phyloP scores from a whole-genome alignment of 2,888 invertebrate genomes.

The Harpalus rubripes region DNA sequence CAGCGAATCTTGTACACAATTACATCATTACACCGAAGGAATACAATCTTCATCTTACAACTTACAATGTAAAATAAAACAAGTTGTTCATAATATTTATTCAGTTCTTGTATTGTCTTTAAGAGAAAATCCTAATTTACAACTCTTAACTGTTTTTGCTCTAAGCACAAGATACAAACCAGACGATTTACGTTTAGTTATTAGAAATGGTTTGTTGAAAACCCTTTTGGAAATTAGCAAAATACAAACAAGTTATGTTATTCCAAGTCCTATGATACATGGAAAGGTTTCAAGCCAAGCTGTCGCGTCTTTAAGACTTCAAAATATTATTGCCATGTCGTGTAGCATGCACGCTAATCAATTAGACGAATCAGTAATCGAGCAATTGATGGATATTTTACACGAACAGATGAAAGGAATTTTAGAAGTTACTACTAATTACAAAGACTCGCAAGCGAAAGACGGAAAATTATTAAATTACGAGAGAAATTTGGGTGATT shows the following conservation, averaged over 20 bases:
- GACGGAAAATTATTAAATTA: slow-evolving; percentile 71
- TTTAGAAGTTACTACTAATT: slow-evolving; percentile 63
- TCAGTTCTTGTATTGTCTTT: slow-evolving; percentile 78
- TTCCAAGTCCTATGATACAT: slow-evolving; percentile 70
- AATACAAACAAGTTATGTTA: slow-evolving; percentile 57
- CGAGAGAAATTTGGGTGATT: slow-evolving; percentile 79
- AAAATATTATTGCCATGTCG: slow-evolving; percentile 80
- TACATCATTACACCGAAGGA: slow-evolving; percentile 81
- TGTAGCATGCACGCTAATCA: slow-evolving; percentile 79
- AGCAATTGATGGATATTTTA: slow-evolving; percentile 79
- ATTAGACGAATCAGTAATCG: slow-evolving; percentile 77
- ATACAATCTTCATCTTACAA: slow-evolving; percentile 78
- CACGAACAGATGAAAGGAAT: slow-evolving; percentile 77
- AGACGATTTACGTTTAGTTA: slow-evolving; percentile 80
- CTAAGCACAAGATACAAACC: slow-evolving; percentile 80
- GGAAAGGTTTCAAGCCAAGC: slow-evolving; percentile 74
- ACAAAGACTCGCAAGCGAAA: slow-evolving; percentile 10
- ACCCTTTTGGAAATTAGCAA: slow-evolving; percentile 54
- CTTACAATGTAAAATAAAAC: slow-evolving; percentile 79
- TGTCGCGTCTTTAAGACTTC: slow-evolving; percentile 79
- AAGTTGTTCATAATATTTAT: slow-evolving; percentile 80
- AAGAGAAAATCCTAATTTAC: slow-evolving; percentile 75
- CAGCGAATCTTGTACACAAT: slow-evolving; percentile 76
- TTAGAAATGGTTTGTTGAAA: slow-evolving; percentile 79
- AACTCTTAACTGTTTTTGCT: slow-evolving; percentile 79